These are phyloP conservation scores for Patiria pectinifera DNA, from an alignment of 53 echinoderm and acorn worm species.

Conservation along the genomic window DNA sequence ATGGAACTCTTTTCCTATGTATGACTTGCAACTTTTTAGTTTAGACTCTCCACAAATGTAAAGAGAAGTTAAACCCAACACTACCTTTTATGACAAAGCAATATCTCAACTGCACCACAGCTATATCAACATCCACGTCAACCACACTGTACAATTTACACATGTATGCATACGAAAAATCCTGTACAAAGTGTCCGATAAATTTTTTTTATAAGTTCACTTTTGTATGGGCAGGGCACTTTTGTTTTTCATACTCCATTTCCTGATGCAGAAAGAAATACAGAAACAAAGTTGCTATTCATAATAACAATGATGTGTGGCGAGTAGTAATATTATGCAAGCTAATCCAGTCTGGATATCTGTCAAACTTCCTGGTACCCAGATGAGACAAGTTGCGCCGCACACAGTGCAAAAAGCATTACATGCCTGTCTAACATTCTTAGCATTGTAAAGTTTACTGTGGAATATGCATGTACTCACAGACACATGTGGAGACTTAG, in stretches of 20 bases:
- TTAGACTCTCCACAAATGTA: too few relatives aligned
- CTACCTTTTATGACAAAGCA: too few relatives aligned
- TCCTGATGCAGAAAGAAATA: constrained; percentile 30
- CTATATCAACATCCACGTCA: background rate
- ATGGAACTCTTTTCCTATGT: too few relatives aligned
- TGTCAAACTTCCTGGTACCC: constrained; percentile 31
- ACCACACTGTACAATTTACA: background rate
- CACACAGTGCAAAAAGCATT: background rate
- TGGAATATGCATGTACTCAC: background rate
- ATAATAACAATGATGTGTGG: background rate
- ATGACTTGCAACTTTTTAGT: too few relatives aligned
- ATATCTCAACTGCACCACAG: too few relatives aligned
- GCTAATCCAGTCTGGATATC: constrained; percentile 17
- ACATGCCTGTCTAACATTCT: background rate
- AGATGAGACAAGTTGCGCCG: background rate
- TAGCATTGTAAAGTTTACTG: constrained; percentile 19
- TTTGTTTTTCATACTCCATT: constrained; percentile 27
- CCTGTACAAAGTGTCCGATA: background rate
- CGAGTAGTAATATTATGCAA: background rate
- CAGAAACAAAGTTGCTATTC: constrained; percentile 16
- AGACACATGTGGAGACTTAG: background rate
- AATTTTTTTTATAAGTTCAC: background rate
- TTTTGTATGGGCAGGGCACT: background rate
- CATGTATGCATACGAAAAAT: background rate
- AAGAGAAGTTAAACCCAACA: too few relatives aligned